Conservation (phyloP, 2,113 vertebrate genomes). For the Protobothrops mucrosquamatus region DNA sequence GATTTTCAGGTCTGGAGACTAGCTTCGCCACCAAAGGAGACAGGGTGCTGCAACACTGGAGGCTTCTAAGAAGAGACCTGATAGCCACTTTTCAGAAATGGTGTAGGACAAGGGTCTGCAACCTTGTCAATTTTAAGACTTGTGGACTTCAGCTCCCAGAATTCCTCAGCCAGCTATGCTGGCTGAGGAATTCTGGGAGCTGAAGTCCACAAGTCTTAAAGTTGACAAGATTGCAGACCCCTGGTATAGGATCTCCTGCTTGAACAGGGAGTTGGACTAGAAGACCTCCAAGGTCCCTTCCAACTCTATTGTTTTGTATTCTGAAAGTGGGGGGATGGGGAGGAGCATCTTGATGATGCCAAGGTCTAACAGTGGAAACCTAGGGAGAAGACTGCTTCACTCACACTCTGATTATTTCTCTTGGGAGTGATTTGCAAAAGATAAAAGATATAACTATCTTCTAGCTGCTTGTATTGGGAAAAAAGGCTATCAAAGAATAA, state of each 20-base stretch:
- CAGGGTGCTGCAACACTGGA: not conserved
- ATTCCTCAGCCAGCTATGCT: too few species aligned
- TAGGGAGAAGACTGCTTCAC: not conserved
- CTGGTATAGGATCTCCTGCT: not conserved
- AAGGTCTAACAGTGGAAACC: not conserved
- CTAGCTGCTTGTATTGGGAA: not conserved
- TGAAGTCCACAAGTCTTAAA: too few species aligned
- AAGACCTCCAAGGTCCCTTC: not conserved
- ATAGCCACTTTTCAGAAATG: not conserved
- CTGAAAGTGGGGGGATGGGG: rapidly evolving
- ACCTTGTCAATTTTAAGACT: too few species aligned
- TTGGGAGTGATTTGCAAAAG: not conserved
- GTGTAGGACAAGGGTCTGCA: not conserved
- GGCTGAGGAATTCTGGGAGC: too few species aligned
- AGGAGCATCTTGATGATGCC: not conserved
- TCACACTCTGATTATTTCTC: not conserved
- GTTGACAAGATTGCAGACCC: too few species aligned
- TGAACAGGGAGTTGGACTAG: not conserved
- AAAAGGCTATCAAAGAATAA: not conserved
- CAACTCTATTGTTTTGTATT: not conserved
- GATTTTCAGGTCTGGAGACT: not conserved
- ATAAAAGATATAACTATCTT: not conserved
- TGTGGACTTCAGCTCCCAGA: too few species aligned
- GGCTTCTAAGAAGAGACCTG: not conserved
- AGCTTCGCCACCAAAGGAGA: rapidly evolving